Conservation (phyloP, 2,797 vertebrate genomes). For the Steatocranus sp. region DNA sequence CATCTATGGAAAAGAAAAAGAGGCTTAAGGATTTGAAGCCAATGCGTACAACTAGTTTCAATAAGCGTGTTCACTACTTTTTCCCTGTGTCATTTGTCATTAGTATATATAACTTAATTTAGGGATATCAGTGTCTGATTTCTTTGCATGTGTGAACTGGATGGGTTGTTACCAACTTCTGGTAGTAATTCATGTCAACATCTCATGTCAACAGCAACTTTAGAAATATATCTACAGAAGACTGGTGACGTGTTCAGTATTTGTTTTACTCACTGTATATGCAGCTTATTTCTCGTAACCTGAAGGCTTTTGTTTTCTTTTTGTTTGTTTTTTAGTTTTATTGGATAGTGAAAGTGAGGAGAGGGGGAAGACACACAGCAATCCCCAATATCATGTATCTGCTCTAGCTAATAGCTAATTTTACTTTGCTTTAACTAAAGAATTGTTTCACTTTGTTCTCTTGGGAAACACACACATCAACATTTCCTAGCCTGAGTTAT, state of each 20-base stretch:
- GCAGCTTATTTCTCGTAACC: neutral
- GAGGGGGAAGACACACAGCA: neutral
- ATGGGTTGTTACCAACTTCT: neutral
- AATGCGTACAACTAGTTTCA: neutral
- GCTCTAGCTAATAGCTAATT: neutral
- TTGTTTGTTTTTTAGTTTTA: neutral
- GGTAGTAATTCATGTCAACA: neutral
- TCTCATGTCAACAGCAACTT: neutral
- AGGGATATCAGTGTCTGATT: neutral
- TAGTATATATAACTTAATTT: neutral
- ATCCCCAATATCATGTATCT: neutral
- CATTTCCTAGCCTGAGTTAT: neutral
- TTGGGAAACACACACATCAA: neutral
- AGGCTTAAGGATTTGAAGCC: neutral
- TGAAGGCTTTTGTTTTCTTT: neutral
- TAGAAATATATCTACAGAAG: neutral
- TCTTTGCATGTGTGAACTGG: neutral
- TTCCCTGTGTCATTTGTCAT: neutral
- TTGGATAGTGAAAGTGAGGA: neutral
- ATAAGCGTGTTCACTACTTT: neutral
- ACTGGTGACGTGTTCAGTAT: neutral
- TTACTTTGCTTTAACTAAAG: neutral
- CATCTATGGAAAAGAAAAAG: neutral
- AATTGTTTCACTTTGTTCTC: neutral
- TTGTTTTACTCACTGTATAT: neutral